Evolutionary conservation across 2,113 vertebrate species (phyloP).

Genomic region (Dipodomys spectabilis): DNA sequence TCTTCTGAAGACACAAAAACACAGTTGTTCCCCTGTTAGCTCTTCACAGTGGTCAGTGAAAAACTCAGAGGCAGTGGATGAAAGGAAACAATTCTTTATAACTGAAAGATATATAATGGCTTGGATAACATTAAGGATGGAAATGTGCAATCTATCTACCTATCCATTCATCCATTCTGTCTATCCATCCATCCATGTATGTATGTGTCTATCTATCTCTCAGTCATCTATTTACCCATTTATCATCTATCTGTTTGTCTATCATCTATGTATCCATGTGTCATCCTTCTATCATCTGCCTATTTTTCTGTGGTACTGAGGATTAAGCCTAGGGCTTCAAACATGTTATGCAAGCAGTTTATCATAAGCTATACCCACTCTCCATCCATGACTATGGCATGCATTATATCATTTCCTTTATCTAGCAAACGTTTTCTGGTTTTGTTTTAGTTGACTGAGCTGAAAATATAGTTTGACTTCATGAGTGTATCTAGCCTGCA

Average conservation of each 20-base stretch:
- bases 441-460: neutral
- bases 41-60: neutral
- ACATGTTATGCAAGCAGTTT: neutral
- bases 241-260: too few relatives aligned
- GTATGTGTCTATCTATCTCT: too few relatives aligned
- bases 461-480: slow-evolving; percentile 39
- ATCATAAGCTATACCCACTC: too few relatives aligned
- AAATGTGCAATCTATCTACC: neutral
- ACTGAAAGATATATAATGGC: neutral
- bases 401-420: neutral
- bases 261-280: too few relatives aligned
- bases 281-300: neutral
- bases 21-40: too few relatives aligned
- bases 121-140: neutral
- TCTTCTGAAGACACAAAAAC: neutral
- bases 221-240: too few relatives aligned
- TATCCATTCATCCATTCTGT: too few relatives aligned
- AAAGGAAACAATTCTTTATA: neutral
- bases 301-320: neutral
- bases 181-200: too few relatives aligned
- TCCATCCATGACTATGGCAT: neutral
- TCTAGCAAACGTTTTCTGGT: neutral
- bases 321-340: neutral
- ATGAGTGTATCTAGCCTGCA: neutral
- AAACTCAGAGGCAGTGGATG: neutral